phyloP scores from a whole-genome alignment of 92 coral and sea anemone species.

The Umimayanthus chanpuru region DNA sequence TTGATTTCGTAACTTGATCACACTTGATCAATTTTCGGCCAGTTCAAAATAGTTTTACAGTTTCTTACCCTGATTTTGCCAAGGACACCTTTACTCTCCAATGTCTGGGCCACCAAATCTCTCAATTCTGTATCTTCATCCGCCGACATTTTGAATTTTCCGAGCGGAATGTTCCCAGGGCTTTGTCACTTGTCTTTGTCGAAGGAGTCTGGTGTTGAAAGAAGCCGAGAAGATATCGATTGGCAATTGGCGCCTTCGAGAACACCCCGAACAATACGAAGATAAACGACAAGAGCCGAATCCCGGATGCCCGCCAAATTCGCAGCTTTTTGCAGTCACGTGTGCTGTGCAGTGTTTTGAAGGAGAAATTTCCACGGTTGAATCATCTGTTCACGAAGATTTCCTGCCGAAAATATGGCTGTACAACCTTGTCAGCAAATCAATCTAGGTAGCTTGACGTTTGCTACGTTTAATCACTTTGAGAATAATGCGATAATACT shows the following conservation, averaged over 20 bases:
- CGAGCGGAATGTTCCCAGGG: slow-evolving; percentile 45
- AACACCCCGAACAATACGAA: background rate
- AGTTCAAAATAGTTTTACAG: too few relatives aligned
- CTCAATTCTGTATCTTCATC: slow-evolving; percentile 98
- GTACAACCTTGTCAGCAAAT: slow-evolving; percentile 87
- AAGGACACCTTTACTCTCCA: slow-evolving; percentile 96
- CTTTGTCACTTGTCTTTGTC: slow-evolving; percentile 24
- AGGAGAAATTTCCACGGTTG: background rate
- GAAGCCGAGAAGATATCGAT: slow-evolving; percentile 12
- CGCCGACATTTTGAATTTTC: slow-evolving; percentile 90
- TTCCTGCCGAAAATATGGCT: slow-evolving; percentile 62
- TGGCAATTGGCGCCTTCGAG: background rate
- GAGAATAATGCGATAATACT: background rate
- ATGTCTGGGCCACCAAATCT: slow-evolving; percentile 94
- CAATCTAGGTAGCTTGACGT: slow-evolving; percentile 70
- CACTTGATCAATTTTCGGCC: too few relatives aligned
- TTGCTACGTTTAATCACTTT: background rate
- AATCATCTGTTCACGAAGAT: background rate
- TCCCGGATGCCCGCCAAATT: slow-evolving; percentile 58
- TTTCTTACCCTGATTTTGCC: slow-evolving; percentile 93
- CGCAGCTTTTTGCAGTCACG: slow-evolving; percentile 12
- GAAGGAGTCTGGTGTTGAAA: slow-evolving; percentile 19
- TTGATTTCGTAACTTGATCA: background rate
- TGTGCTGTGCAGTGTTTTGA: slow-evolving; percentile 46
- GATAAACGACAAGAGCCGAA: slow-evolving; percentile 20